These are phyloP conservation scores for Panthera tigris DNA, from an alignment of 2,113 vertebrate species.

Conservation along the genomic window DNA sequence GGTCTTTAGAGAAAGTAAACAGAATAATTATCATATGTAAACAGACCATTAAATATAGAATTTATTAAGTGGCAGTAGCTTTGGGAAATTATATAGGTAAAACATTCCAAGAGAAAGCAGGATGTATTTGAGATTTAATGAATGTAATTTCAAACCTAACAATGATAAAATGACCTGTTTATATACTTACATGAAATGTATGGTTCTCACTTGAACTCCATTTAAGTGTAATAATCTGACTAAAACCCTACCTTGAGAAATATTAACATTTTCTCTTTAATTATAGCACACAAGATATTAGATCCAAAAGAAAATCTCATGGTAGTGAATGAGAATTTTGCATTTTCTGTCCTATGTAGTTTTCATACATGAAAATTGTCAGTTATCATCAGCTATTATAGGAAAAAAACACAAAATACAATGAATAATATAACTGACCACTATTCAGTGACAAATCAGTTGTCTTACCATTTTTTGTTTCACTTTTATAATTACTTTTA, in stretches of 20 bases:
- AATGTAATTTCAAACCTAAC: not conserved
- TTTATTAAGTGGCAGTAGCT: not conserved
- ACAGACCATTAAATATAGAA: not conserved
- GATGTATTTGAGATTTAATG: not conserved
- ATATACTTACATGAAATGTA: constrained; percentile 14
- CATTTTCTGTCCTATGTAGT: not conserved
- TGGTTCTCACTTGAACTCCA: not conserved
- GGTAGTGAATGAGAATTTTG: not conserved
- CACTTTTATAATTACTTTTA: not conserved
- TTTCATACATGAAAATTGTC: not conserved
- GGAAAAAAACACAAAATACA: not conserved
- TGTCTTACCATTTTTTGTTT: not conserved
- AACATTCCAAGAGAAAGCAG: not conserved
- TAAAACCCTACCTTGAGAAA: not conserved
- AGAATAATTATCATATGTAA: not conserved
- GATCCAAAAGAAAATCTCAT: not conserved
- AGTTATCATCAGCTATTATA: not conserved
- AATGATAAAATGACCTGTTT: not conserved
- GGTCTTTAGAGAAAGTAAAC: constrained; percentile 45
- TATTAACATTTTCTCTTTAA: not conserved
- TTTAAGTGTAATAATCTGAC: not conserved
- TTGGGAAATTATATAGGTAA: not conserved
- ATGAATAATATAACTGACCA: not conserved
- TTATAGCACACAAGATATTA: not conserved
- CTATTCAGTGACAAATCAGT: not conserved